Evolutionary conservation across 2,888 invertebrate genomes (phyloP).

Genomic region (Macroteleia sp.): DNA sequence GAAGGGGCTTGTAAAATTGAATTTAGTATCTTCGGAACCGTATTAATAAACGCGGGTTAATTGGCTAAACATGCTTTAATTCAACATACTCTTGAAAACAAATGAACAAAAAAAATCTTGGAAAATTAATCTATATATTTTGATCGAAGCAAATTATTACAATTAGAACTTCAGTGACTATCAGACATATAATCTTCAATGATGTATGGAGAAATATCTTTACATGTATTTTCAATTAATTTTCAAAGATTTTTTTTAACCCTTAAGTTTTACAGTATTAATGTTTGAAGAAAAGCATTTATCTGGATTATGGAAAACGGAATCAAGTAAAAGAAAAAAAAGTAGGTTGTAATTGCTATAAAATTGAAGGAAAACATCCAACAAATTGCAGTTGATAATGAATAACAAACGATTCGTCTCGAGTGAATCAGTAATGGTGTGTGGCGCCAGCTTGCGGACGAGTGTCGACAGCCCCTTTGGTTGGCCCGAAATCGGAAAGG

Average conservation of each 20-base stretch:
- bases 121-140: neutral
- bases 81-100: too few species aligned
- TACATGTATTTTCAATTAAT: too few species aligned
- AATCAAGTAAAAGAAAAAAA: neutral
- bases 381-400: constrained; percentile 6
- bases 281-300: neutral
- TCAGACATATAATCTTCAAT: too few species aligned
- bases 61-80: too few species aligned
- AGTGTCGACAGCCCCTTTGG: constrained; percentile 6
- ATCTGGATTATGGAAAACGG: too few species aligned
- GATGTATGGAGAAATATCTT: too few species aligned
- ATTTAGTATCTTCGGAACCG: neutral
- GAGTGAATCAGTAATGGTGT: neutral
- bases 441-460: constrained; percentile 14
- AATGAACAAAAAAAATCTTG: neutral
- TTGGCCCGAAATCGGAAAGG: constrained; percentile 18
- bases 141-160: too few species aligned
- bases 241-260: too few species aligned
- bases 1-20: constrained; percentile 15
- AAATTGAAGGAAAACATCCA: neutral
- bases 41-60: too few species aligned
- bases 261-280: too few species aligned
- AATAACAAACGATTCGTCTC: constrained; percentile 7
- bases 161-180: too few species aligned
- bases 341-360: neutral